phyloP scores from a whole-genome alignment of 2,888 invertebrate species.

The Unio pictorum region DNA sequence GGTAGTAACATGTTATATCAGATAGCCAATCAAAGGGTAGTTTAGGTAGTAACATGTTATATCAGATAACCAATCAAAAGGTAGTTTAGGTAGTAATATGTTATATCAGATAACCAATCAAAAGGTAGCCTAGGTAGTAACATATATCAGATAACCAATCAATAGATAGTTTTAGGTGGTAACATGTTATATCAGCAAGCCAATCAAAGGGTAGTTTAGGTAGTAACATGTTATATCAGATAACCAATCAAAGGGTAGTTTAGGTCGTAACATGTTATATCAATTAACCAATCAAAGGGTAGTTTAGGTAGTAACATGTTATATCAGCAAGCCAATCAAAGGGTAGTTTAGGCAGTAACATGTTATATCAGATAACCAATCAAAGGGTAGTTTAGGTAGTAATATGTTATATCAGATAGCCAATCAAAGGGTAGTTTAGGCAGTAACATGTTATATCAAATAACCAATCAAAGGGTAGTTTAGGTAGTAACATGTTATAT shows the following conservation, averaged over 20 bases:
- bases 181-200: conserved; percentile 1
- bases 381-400: conserved; percentile 5
- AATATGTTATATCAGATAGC: conserved; percentile 1
- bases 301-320: not conserved
- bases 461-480: conserved; percentile 6
- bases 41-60: not conserved
- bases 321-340: too few species aligned
- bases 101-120: conserved; percentile 4
- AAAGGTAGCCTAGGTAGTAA: not conserved
- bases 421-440: conserved; percentile 4
- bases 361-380: conserved; percentile 4
- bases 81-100: not conserved
- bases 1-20: too few species aligned
- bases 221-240: not conserved
- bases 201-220: conserved; percentile 5
- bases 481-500: not conserved
- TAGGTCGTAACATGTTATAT: not conserved
- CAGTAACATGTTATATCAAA: too few species aligned
- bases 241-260: conserved; percentile 4
- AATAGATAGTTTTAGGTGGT: conserved; percentile 4
- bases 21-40: too few species aligned
- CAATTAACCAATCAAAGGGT: conserved; percentile 7
- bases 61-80: conserved; percentile 9
- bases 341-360: too few species aligned
- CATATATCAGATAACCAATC: not conserved